A percentile compares a stretch with the other conserved stretches of the same genome.
phyloP scores from a whole-genome alignment of 2,113 vertebrate genomes.

The Nycticorax nycticorax region DNA sequence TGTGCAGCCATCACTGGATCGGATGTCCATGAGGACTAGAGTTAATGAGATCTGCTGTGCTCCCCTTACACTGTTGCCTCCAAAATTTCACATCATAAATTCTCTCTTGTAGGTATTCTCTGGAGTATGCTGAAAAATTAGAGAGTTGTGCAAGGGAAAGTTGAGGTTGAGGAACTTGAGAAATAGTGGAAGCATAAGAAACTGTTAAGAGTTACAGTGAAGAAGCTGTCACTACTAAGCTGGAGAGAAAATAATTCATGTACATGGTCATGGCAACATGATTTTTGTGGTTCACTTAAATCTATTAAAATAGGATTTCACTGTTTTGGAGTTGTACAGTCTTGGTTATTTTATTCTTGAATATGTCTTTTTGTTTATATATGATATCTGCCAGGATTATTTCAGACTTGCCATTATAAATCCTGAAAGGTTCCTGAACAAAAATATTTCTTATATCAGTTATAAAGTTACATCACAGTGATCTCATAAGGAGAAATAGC shows the following conservation, averaged over 20 bases:
- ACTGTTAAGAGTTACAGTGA: background rate
- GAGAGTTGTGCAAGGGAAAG: background rate
- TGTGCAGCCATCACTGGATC: background rate
- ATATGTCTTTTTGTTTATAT: background rate
- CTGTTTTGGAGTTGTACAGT: background rate
- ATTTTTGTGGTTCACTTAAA: background rate
- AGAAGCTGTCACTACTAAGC: background rate
- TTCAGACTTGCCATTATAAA: background rate
- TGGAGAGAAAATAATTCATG: background rate
- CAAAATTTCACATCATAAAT: background rate
- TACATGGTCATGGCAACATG: background rate
- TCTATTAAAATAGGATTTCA: background rate
- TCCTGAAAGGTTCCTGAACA: background rate
- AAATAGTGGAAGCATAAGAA: background rate
- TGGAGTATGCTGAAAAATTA: background rate
- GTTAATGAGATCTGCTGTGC: accelerated
- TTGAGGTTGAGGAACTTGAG: background rate
- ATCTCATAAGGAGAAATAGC: background rate
- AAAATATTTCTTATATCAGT: background rate
- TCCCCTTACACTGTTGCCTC: background rate
- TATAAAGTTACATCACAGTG: background rate
- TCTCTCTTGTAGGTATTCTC: background rate
- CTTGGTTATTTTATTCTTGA: background rate
- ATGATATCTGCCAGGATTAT: background rate
- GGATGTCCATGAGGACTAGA: background rate